Evolutionary conservation across 2,888 invertebrate genomes (phyloP).

Genomic region (Carpatolechia fugitivella): DNA sequence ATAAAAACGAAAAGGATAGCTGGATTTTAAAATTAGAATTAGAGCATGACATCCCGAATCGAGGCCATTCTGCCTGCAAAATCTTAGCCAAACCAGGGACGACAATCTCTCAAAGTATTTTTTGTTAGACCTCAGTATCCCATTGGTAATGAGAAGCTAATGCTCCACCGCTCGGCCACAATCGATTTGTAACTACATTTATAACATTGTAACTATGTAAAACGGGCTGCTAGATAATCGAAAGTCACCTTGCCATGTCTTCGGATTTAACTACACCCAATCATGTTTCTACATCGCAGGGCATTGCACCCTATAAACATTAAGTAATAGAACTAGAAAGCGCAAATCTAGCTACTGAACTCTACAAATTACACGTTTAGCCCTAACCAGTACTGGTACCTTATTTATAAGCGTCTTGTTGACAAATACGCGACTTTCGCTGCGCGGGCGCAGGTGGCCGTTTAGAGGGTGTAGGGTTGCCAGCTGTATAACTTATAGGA

Average conservation of each 20-base stretch:
- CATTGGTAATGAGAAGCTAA: too few species aligned
- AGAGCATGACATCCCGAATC: too few species aligned
- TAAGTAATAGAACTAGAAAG: conserved; percentile 7
- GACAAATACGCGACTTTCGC: conserved; percentile 69
- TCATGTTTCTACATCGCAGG: not conserved
- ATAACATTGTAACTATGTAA: not conserved
- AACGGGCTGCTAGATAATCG: not conserved
- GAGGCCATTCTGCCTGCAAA: too few species aligned
- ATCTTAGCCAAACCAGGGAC: too few species aligned
- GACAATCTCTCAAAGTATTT: too few species aligned
- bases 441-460: conserved; percentile 51
- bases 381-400: conserved; percentile 1
- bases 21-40: too few species aligned
- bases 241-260: not conserved
- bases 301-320: not conserved
- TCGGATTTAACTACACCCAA: not conserved
- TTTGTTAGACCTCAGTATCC: too few species aligned
- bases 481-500: too few species aligned
- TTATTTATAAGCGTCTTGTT: conserved; percentile 37
- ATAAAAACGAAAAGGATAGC: too few species aligned
- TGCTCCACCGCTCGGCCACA: too few species aligned
- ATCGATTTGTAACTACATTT: too few species aligned
- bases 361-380: conserved; percentile 11
- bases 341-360: conserved; percentile 1
- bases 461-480: not conserved